A percentile compares a stretch with the other conserved stretches of the same genome.
Evolutionary conservation across 2,113 vertebrate genomes (phyloP).

Genomic region (Rhinolophus sinicus): DNA sequence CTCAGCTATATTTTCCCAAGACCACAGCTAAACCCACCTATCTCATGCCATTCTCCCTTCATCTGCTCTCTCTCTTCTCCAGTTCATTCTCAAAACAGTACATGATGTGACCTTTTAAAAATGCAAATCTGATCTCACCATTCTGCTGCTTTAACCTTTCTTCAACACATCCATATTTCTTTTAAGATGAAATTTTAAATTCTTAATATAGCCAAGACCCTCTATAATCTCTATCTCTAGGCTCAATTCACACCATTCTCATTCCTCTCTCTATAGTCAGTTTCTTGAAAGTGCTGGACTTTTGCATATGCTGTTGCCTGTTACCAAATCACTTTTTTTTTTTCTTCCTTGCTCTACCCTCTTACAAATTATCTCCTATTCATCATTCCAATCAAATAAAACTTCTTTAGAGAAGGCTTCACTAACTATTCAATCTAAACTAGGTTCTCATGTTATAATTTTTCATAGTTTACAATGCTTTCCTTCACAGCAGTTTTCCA

Average conservation of each 20-base stretch:
- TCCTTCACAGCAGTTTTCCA: background rate
- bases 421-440: background rate
- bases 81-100: background rate
- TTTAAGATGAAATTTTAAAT: constrained; percentile 26
- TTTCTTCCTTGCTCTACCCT: background rate
- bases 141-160: background rate
- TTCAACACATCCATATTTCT: background rate
- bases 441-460: background rate
- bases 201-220: background rate
- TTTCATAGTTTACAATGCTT: background rate
- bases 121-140: background rate
- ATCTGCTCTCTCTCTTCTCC: background rate
- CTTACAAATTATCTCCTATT: background rate
- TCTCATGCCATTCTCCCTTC: background rate
- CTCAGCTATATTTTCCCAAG: background rate
- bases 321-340: background rate
- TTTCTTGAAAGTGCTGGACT: background rate
- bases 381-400: background rate
- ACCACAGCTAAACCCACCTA: background rate
- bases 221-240: background rate
- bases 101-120: background rate
- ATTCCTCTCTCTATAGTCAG: background rate
- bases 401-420: background rate
- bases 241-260: background rate
- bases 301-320: background rate